These are phyloP conservation scores for Schizothorax lantsangensis DNA, from an alignment of 2,797 vertebrate genomes.

Conservation along the genomic window DNA sequence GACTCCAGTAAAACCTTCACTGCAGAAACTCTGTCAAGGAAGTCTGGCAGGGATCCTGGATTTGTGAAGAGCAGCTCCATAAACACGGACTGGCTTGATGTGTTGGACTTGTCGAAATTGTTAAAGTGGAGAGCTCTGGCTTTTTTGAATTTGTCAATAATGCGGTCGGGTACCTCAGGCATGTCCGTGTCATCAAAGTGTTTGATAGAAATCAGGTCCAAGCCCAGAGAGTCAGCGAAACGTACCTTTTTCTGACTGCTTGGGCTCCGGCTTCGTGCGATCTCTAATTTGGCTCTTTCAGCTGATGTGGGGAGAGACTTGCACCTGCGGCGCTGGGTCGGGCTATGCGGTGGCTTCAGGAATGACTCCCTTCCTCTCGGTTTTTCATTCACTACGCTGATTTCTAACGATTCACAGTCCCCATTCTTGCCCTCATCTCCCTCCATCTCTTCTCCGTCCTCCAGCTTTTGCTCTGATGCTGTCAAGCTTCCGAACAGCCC, in stretches of 20 bases:
- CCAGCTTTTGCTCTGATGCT: conserved; percentile 73
- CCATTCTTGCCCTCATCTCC: conserved; percentile 60
- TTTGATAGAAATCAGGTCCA: conserved; percentile 88
- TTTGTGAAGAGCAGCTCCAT: conserved; percentile 84
- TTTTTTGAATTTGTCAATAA: conserved; percentile 78
- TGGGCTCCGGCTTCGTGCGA: conserved; percentile 81
- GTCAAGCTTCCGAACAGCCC: conserved; percentile 86
- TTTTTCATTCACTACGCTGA: conserved; percentile 78
- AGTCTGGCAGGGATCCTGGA: conserved; percentile 77
- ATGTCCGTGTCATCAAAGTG: conserved; percentile 86
- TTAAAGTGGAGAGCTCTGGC: conserved; percentile 67
- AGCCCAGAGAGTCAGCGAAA: conserved; percentile 88
- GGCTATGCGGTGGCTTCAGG: conserved; percentile 82
- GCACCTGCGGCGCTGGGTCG: conserved; percentile 86
- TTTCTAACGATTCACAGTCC: conserved; percentile 72
- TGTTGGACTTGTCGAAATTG: conserved; percentile 73
- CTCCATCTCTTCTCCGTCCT: conserved; percentile 56
- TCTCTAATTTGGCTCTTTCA: conserved; percentile 82
- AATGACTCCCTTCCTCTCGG: conserved; percentile 80
- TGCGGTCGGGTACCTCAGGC: conserved; percentile 82
- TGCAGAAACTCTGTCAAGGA: conserved; percentile 78
- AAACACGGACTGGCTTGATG: conserved; percentile 70
- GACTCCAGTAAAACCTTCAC: conserved; percentile 85
- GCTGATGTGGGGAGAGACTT: conserved; percentile 88
- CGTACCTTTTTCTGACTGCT: conserved; percentile 88